A percentile compares a stretch with the other conserved stretches of the same genome.
Conservation (phyloP, 2,888 invertebrate species). For the Cryptocephalus moraei region DNA sequence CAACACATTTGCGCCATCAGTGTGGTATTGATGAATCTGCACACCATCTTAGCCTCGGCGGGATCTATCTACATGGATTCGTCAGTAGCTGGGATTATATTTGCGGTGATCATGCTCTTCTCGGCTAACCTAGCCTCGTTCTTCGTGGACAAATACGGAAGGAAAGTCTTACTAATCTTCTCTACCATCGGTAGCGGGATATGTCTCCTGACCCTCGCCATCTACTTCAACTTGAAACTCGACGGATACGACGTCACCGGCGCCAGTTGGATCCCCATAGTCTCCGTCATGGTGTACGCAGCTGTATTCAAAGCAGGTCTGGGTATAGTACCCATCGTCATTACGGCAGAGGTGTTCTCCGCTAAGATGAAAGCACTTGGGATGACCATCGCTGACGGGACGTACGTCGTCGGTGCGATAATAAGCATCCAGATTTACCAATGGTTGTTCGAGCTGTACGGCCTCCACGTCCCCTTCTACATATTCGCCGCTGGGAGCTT, state of each 20-base stretch:
- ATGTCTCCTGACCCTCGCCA: constrained; percentile 27
- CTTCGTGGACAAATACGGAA: constrained; percentile 31
- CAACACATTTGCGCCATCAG: constrained; percentile 35
- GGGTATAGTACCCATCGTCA: constrained; percentile 34
- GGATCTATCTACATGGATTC: constrained; percentile 28
- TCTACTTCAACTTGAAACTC: constrained; percentile 31
- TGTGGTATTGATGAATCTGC: constrained; percentile 37
- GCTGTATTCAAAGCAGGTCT: constrained; percentile 32
- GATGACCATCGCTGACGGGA: constrained; percentile 31
- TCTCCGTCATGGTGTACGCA: constrained; percentile 31
- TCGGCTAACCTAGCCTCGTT: constrained; percentile 28
- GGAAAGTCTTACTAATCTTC: constrained; percentile 27
- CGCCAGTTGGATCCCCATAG: constrained; percentile 34
- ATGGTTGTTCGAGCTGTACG: constrained; percentile 20
- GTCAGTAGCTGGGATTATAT: constrained; percentile 29
- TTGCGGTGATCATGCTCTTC: constrained; percentile 30
- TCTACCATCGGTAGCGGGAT: constrained; percentile 30
- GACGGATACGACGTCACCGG: constrained; percentile 20
- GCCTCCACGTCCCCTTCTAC: constrained; percentile 31
- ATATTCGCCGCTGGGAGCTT: constrained; percentile 23
- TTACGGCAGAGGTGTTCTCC: constrained; percentile 35
- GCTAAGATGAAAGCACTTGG: constrained; percentile 35
- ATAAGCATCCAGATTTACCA: constrained; percentile 29
- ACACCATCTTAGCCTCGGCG: constrained; percentile 30
- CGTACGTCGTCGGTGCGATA: constrained; percentile 30